Conservation (phyloP, 1,140 invertebrate genomes). For the Drosophila ironensis region DNA sequence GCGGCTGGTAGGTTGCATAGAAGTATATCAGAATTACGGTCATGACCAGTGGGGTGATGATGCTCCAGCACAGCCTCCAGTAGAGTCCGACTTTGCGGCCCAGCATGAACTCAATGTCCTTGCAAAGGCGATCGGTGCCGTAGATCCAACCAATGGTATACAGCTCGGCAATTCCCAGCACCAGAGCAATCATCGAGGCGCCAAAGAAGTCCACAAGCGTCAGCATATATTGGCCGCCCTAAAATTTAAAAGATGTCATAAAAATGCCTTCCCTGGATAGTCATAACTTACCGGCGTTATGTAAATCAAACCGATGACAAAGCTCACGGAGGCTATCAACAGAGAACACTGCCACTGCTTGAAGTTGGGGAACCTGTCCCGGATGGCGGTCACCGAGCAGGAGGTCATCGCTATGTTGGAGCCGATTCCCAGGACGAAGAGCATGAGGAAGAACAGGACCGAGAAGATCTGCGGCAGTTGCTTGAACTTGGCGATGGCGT, state of each 20-base stretch:
- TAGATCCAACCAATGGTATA: conserved; percentile 87
- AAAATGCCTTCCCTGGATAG: no score
- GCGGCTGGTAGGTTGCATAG: conserved; percentile 83
- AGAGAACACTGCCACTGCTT: conserved; percentile 84
- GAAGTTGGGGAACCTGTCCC: conserved; percentile 87
- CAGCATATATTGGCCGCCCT: conserved; percentile 92
- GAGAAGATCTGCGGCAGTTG: conserved; percentile 92
- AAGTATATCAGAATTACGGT: conserved; percentile 86
- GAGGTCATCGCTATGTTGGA: conserved; percentile 88
- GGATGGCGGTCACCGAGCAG: conserved; percentile 86
- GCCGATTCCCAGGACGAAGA: conserved; percentile 90
- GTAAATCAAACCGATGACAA: conserved; percentile 87
- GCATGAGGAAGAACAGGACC: conserved; percentile 94
- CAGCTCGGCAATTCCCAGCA: conserved; percentile 87
- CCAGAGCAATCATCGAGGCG: conserved; percentile 87
- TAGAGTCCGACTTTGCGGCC: conserved; percentile 87
- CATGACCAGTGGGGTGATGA: conserved; percentile 88
- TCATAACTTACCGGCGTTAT: conserved; percentile 86
- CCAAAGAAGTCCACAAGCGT: conserved; percentile 91
- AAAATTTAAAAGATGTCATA: conserved; percentile 32
- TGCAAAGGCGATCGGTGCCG: conserved; percentile 86
- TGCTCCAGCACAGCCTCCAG: conserved; percentile 92
- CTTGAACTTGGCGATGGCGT: conserved; percentile 92
- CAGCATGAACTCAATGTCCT: conserved; percentile 88
- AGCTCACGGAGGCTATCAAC: conserved; percentile 84